A percentile compares a stretch with the other conserved stretches of the same genome.
phyloP scores from a whole-genome alignment of 2,888 invertebrate genomes.

The Pogonocherus hispidulus region DNA sequence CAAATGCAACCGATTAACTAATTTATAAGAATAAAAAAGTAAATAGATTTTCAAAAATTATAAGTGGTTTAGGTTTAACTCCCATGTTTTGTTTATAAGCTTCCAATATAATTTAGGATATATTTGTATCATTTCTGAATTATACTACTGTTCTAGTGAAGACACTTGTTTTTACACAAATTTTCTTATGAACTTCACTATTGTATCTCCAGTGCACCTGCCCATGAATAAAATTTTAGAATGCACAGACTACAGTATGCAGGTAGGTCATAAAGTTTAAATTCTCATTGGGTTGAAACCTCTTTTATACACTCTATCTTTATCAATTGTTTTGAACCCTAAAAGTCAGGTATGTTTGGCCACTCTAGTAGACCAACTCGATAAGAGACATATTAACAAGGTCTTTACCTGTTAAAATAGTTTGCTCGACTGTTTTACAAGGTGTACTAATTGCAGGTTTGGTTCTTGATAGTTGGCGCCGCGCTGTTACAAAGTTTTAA shows the following conservation, averaged over 20 bases:
- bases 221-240: constrained; percentile 7
- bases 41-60: no score
- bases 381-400: not conserved
- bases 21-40: no score
- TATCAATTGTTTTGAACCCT: constrained; percentile 31
- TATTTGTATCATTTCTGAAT: no score
- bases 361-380: constrained; percentile 8
- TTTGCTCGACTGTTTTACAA: constrained; percentile 26
- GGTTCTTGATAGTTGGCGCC: constrained; percentile 44
- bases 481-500: constrained; percentile 35
- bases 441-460: constrained; percentile 49
- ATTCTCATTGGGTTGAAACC: constrained; percentile 20
- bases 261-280: constrained; percentile 12
- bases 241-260: constrained; percentile 2
- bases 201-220: constrained; percentile 9
- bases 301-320: constrained; percentile 28
- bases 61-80: no score
- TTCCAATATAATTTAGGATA: no score
- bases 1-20: no score
- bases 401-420: constrained; percentile 13
- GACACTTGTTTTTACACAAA: not conserved
- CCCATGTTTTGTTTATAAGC: no score
- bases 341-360: constrained; percentile 26
- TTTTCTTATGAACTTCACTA: not conserved
- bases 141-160: no score